Evolutionary conservation across 1,140 invertebrate genomes (phyloP), one percentile per base, ranked within the genome.

Genomic region (Diuraphis noxia): DNA sequence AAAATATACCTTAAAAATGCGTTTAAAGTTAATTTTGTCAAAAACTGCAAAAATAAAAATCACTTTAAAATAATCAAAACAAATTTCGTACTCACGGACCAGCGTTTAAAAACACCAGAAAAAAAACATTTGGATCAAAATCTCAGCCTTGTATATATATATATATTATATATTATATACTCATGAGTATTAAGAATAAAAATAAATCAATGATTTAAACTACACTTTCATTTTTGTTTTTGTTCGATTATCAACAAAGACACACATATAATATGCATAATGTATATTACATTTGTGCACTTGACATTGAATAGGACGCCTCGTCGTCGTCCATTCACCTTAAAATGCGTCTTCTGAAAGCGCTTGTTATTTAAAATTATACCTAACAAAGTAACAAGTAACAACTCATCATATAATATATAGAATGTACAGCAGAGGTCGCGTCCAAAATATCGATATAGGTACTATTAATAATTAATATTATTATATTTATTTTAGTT

Each of bases 171-270:
- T n/a, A n/a, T n/a, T n/a, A n/a, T n/a, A n/a, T n/a, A n/a, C n/a
- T n/a, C n/a, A n/a, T n/a, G 30, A 63, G 56, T 63, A 63, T 36
- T 40, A 41, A 41, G 10, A 82, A 40, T 9, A 81, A 79, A 82
- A 82, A 82, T 2, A 63, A 81, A 41, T 41, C 9, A 30, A 82
- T 82, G 5, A 40, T 41, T 82, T 82, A 82, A 82, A 82, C 23
- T 9, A 86, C 85, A 86, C 85, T 86, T 86, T 86, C 85, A 13
- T 52, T 86, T 86, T 86, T n/a, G n/a, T 86, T 30, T 34, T 34
- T 19, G 43, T 43, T 23, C 10, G 38, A 6, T 0, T 85, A 34
- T 21, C 56, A 72, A 72, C 21, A 40, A 19, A 36, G 36, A 36
- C 9, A 38, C 21, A 81, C 23, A 81, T 81, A 38, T 4, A 77